Percentiles rank a stretch among this genome's conserved stretches.
These are phyloP conservation scores for Carassius gibelio DNA, from an alignment of 2,113 vertebrate genomes.

Conservation along the genomic window DNA sequence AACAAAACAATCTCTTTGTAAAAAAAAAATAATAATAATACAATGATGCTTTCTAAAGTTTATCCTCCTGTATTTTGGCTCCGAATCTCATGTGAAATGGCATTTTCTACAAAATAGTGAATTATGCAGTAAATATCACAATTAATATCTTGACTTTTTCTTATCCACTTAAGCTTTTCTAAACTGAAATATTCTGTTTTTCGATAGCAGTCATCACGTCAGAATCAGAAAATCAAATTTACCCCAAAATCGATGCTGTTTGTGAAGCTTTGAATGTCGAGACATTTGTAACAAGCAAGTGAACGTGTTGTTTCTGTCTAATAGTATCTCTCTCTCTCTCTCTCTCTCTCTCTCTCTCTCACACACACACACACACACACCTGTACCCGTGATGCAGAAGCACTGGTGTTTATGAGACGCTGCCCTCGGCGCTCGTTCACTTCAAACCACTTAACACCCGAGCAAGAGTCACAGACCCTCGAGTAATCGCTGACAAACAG, in stretches of 20 bases:
- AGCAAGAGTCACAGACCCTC: not conserved
- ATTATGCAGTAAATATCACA: too few relatives aligned
- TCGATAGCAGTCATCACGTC: not conserved
- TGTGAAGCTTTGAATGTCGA: not conserved
- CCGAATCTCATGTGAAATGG: too few relatives aligned
- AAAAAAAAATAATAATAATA: too few relatives aligned
- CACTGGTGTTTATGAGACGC: conserved; percentile 10
- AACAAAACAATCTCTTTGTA: too few relatives aligned
- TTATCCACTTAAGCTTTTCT: not conserved
- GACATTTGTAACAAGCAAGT: not conserved
- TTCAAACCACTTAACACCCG: conserved; percentile 14
- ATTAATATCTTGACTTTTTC: too few relatives aligned
- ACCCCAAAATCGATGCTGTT: not conserved
- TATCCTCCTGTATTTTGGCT: too few relatives aligned
- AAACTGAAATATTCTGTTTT: not conserved
- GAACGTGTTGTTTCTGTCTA: not conserved
- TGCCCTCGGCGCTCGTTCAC: not conserved
- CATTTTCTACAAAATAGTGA: too few relatives aligned
- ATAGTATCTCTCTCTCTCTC: not conserved
- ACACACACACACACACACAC: conserved; percentile 9
- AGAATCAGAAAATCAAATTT: not conserved
- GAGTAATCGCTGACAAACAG: not conserved
- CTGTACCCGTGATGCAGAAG: not conserved
- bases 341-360: not conserved
- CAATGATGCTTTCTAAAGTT: too few relatives aligned